Conservation (phyloP, 1,140 invertebrate species). For the Bilobella aurantiaca region DNA sequence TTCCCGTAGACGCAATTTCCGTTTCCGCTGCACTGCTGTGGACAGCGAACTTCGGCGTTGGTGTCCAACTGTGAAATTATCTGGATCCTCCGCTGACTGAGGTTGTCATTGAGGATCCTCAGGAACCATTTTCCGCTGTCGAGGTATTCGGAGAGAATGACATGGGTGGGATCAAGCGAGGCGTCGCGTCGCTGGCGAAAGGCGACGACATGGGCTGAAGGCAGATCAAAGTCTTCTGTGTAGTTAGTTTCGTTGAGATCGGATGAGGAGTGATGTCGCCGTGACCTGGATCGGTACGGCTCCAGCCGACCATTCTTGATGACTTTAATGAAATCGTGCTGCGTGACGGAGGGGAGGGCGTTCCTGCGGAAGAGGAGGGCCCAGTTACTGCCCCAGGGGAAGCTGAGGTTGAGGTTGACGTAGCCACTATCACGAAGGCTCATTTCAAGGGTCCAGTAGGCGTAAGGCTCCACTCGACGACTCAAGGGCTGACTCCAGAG, state of each 20-base stretch:
- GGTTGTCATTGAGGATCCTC: conserved; percentile 87
- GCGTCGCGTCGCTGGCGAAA: background rate
- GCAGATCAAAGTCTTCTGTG: background rate
- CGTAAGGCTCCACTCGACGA: conserved; percentile 32
- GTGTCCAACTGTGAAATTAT: conserved; percentile 64
- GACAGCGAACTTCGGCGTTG: conserved; percentile 70
- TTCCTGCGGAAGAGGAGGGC: conserved; percentile 76
- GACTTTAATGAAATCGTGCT: conserved; percentile 90
- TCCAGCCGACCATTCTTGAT: conserved; percentile 70
- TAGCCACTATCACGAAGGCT: conserved; percentile 26
- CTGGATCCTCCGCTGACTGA: conserved; percentile 53
- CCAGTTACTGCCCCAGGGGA: conserved; percentile 66
- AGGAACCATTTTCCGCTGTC: conserved; percentile 91
- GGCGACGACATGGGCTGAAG: background rate
- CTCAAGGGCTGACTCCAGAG: conserved; percentile 28
- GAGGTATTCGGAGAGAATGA: conserved; percentile 53
- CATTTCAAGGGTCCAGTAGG: conserved; percentile 33
- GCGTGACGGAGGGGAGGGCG: conserved; percentile 82
- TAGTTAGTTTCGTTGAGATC: background rate
- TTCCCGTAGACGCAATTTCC: conserved; percentile 89
- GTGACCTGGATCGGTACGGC: conserved; percentile 45
- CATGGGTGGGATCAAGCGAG: conserved; percentile 22
- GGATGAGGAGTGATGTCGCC: conserved; percentile 7
- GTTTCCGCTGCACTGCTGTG: conserved; percentile 85
- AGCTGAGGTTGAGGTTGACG: conserved; percentile 31